Evolutionary conservation across 2,888 invertebrate species (phyloP).

Genomic region (Andrena dorsata): DNA sequence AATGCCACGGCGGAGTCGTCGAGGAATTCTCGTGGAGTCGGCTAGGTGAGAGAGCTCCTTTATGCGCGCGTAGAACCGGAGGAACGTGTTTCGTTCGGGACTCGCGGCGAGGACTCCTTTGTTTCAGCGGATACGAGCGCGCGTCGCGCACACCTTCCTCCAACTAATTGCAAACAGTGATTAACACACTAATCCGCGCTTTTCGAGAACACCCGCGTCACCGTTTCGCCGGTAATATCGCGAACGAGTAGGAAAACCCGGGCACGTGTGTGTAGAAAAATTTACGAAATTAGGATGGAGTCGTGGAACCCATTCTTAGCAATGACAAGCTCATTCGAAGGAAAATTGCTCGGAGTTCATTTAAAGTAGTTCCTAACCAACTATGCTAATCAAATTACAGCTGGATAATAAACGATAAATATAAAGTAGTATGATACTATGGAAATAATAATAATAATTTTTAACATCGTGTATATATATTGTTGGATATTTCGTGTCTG

Average conservation of each 20-base stretch:
- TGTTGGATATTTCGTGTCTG: too few species aligned
- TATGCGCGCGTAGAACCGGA: slow-evolving; percentile 64
- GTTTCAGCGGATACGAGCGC: slow-evolving; percentile 61
- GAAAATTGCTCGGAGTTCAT: too few species aligned
- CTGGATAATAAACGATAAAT: too few species aligned
- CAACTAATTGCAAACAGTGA: slow-evolving; percentile 31
- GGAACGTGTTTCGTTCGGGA: slow-evolving; percentile 62
- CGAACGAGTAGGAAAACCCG: not conserved
- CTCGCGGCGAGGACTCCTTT: slow-evolving; percentile 73
- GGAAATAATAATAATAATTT: too few species aligned
- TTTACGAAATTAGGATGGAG: not conserved
- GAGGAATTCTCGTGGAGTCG: slow-evolving; percentile 51
- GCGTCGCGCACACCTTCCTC: slow-evolving; percentile 49
- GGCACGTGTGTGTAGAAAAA: not conserved
- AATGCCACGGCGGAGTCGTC: slow-evolving; percentile 47
- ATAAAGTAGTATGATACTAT: too few species aligned
- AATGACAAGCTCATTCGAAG: too few species aligned
- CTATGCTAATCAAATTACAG: too few species aligned
- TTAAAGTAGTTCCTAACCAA: too few species aligned
- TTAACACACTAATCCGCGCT: not conserved
- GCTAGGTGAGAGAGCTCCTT: slow-evolving; percentile 64
- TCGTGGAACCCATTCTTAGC: not conserved
- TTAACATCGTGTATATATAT: too few species aligned
- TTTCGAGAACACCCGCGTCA: not conserved
- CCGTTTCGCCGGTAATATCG: not conserved